phyloP scores from a whole-genome alignment of 2,113 vertebrate genomes.

The Chloropsis hardwickii region DNA sequence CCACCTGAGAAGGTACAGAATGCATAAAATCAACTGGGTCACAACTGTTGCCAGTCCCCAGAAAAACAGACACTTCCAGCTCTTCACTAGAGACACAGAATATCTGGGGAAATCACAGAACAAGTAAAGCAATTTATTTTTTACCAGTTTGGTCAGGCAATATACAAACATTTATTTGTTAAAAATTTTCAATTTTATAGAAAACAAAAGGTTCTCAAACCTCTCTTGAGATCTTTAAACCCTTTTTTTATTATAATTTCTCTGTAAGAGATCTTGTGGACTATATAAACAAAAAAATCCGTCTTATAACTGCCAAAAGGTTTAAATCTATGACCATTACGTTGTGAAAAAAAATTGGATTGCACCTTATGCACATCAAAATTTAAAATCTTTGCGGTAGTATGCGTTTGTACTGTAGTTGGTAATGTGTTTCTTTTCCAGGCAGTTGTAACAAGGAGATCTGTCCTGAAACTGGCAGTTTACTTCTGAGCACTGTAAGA shows the following conservation, averaged over 20 bases:
- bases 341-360: conserved; percentile 39
- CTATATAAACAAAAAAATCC: not conserved
- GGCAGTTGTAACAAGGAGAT: conserved; percentile 22
- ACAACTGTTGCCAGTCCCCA: conserved; percentile 14
- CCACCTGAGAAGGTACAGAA: conserved; percentile 11
- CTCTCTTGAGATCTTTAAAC: not conserved
- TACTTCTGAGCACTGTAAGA: conserved; percentile 48
- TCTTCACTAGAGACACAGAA: conserved; percentile 13
- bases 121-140: conserved; percentile 68
- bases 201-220: not conserved
- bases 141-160: conserved; percentile 66
- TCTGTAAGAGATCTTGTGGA: not conserved
- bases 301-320: not conserved
- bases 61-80: not conserved
- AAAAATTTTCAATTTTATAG: conserved; percentile 69
- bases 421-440: conserved; percentile 40
- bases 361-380: not conserved
- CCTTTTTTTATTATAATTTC: conserved; percentile 54
- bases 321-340: not conserved
- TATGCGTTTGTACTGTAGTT: not conserved
- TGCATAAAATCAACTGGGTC: conserved; percentile 2
- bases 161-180: conserved; percentile 63
- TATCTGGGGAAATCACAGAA: conserved; percentile 40
- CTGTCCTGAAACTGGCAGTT: conserved; percentile 1
- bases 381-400: conserved; percentile 22